Evolutionary conservation across 2,888 invertebrate genomes (phyloP).

Genomic region (Drosophila formosana): DNA sequence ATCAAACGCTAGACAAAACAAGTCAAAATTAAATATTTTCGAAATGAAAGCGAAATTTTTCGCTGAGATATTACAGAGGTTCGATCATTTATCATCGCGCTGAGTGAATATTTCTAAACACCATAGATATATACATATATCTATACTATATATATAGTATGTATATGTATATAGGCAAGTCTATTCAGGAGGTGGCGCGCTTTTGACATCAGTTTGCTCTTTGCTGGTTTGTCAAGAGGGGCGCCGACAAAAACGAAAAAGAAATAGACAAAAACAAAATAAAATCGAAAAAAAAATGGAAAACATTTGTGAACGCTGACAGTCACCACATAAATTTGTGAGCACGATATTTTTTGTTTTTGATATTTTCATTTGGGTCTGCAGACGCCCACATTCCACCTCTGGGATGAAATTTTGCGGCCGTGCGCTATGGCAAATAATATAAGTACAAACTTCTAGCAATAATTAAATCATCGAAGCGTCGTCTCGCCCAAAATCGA

Average conservation of each 20-base stretch:
- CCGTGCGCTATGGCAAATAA: conserved; percentile 48
- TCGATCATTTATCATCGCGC: conserved; percentile 60
- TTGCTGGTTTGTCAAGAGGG: conserved; percentile 56
- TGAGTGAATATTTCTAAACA: conserved; percentile 39
- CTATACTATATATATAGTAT: conserved; percentile 7
- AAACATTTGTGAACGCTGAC: conserved; percentile 41
- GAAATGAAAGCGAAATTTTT: conserved; percentile 55
- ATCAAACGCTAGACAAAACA: conserved; percentile 16
- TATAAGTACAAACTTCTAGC: conserved; percentile 18
- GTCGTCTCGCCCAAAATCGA: conserved; percentile 61
- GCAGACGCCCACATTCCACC: conserved; percentile 57
- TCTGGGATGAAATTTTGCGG: conserved; percentile 27
- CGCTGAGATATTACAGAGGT: conserved; percentile 57
- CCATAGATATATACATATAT: conserved; percentile 24
- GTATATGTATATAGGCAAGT: conserved; percentile 23
- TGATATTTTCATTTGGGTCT: conserved; percentile 30
- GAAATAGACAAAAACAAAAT: not conserved
- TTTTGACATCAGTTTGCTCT: conserved; percentile 68
- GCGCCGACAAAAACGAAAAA: not conserved
- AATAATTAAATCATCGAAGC: conserved; percentile 79
- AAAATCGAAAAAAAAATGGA: conserved; percentile 8
- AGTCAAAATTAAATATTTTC: conserved; percentile 16
- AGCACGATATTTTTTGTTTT: conserved; percentile 12
- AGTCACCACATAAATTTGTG: conserved; percentile 51
- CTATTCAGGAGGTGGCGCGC: conserved; percentile 55